phyloP scores from a whole-genome alignment of 2,113 vertebrate species.

The Lagopus leucura region DNA sequence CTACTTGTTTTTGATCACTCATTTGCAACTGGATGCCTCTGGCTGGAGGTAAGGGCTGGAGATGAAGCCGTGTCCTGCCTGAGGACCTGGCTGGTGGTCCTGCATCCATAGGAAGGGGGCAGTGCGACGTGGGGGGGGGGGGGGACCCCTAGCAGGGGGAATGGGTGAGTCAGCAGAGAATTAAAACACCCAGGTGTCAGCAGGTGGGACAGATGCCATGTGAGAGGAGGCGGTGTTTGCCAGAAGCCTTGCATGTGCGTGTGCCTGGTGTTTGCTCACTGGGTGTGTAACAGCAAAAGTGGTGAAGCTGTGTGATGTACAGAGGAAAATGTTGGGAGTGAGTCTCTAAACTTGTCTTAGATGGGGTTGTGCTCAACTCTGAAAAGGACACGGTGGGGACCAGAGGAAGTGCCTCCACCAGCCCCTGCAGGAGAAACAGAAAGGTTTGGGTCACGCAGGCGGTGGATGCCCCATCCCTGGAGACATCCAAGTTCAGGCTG shows the following conservation, averaged over 20 bases:
- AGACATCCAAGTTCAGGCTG: no score
- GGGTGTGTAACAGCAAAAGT: not conserved
- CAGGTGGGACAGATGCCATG: not conserved
- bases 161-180: not conserved
- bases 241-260: fast-evolving
- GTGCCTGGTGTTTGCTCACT: not conserved
- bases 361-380: not conserved
- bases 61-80: not conserved
- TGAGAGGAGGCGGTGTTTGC: not conserved
- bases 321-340: not conserved
- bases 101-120: not conserved
- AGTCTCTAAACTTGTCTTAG: not conserved
- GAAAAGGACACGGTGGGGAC: not conserved
- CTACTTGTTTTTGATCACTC: constrained; percentile 52
- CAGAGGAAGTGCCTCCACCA: not conserved
- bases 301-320: not conserved
- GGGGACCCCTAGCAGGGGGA: not conserved
- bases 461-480: no score
- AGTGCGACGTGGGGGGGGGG: not conserved
- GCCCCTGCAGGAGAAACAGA: not conserved
- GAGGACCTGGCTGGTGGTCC: not conserved
- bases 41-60: constrained; percentile 27
- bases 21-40: not conserved
- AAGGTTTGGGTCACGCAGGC: not conserved
- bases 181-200: not conserved